Base-by-base conservation (phyloP, 1,140 invertebrate species). In the Lasioglossum baleicum region DNA sequence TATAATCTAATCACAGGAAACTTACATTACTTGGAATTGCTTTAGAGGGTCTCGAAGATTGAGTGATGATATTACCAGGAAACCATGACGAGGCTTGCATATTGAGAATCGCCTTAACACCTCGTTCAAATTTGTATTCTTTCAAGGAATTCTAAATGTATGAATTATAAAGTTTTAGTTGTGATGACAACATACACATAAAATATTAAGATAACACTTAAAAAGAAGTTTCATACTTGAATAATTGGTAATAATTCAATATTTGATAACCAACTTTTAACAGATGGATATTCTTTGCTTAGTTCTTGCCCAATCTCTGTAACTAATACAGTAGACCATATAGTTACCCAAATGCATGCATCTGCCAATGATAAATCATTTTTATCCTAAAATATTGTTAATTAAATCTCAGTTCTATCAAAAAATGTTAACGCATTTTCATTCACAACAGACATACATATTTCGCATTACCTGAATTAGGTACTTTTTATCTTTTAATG, bases 261-360 rank as follows among this genome's bases (percentile, higher is more conserved):
- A 85, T 93, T 92, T 58, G 91, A 87, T 60, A 94, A 83, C 92
- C 96, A 95, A 61, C 93, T 91, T 0, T 85, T 78, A 44, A 95
- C 51, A 80, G 92, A 91, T 6, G 89, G 74, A 68, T 91, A 93
- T 63, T 94, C 87, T 82, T 92, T 93, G 11, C 89, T 85, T 76
- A 94, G 88, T 82, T 92, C 89, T 75, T 94, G 93, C 13, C 83
- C 85, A 26, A 93, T 79, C 70, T 91, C 91, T 11, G 89, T 88
- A 82, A 92, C 90, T 71, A 89, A 90, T 77, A 93, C 81, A 3
- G 96, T 88, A 10, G 94, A 95, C 91, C 95, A 96, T 10, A 96
- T 77, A 40, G 94, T 95, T 70, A 94, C 93, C 95, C 95, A 96
- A 85, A 96, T 91, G 26, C 94, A 94, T 56, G 95, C 91, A 90